These are phyloP conservation scores for Scleropages formosus DNA, from an alignment of 2,797 vertebrate genomes.

Conservation along the genomic window DNA sequence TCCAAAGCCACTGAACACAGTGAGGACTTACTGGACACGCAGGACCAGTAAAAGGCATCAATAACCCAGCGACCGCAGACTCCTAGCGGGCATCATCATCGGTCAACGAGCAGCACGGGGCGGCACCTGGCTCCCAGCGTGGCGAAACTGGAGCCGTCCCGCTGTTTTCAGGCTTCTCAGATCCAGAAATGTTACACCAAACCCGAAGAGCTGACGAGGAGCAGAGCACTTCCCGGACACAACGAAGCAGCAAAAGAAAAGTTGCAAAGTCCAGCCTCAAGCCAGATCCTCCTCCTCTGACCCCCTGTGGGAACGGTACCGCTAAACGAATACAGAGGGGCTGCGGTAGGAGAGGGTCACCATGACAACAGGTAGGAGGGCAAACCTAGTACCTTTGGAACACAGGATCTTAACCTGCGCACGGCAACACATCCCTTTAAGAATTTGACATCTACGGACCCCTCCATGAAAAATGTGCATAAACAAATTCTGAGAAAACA, in stretches of 20 bases:
- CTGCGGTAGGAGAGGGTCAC: too few species aligned
- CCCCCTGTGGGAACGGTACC: background rate
- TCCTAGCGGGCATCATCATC: background rate
- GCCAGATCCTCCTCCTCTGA: background rate
- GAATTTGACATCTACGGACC: too few species aligned
- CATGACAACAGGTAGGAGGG: too few species aligned
- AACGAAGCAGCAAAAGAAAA: background rate
- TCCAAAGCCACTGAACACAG: background rate
- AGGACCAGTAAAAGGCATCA: background rate
- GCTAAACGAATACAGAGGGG: background rate
- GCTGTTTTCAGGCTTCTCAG: background rate
- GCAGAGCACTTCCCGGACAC: constrained; percentile 11
- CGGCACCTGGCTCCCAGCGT: constrained; percentile 13
- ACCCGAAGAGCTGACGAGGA: background rate
- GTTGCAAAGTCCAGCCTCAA: background rate
- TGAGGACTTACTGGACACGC: background rate
- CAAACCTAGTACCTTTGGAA: too few species aligned
- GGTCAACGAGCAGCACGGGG: background rate
- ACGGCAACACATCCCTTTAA: too few species aligned
- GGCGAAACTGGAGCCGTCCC: background rate
- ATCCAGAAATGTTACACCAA: constrained; percentile 13
- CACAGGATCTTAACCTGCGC: too few species aligned
- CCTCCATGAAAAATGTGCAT: too few species aligned
- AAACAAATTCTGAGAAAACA: too few species aligned
- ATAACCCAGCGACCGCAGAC: background rate